Conservation (phyloP, 2,113 vertebrate genomes). For the Glareola pratincola region DNA sequence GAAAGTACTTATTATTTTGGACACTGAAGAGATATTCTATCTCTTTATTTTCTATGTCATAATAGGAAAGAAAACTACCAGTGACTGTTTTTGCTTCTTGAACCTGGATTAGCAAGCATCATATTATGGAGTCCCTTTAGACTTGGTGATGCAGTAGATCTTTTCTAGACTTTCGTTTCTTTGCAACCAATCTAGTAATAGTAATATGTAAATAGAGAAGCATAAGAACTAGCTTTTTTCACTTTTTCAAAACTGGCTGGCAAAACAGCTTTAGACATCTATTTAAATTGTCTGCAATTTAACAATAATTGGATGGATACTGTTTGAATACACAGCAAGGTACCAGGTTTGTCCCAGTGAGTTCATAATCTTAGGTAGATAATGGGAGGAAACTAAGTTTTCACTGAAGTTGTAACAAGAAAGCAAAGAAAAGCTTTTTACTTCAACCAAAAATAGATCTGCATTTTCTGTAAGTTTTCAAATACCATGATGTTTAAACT, state of each 20-base stretch:
- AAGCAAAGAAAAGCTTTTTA: not conserved
- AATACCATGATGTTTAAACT: not conserved
- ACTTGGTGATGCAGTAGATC: not conserved
- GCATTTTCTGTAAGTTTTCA: not conserved
- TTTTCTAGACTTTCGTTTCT: not conserved
- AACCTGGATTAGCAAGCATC: not conserved
- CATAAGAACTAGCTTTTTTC: not conserved
- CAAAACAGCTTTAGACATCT: not conserved
- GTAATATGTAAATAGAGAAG: not conserved
- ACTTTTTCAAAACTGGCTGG: not conserved
- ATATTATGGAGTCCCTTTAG: not conserved
- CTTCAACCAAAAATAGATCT: not conserved
- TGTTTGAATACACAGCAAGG: not conserved
- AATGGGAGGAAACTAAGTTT: not conserved
- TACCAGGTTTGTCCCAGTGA: not conserved
- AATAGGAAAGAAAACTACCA: not conserved
- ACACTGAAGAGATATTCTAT: not conserved
- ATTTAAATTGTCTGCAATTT: not conserved
- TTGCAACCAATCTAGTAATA: not conserved
- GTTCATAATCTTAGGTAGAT: not conserved
- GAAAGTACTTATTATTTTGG: not conserved
- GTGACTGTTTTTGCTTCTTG: not conserved
- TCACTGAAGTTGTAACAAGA: not conserved
- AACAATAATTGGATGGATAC: not conserved
- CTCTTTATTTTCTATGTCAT: not conserved